These are phyloP conservation scores for Drosophila eohydei DNA, from an alignment of 2,888 invertebrate genomes.

Conservation along the genomic window DNA sequence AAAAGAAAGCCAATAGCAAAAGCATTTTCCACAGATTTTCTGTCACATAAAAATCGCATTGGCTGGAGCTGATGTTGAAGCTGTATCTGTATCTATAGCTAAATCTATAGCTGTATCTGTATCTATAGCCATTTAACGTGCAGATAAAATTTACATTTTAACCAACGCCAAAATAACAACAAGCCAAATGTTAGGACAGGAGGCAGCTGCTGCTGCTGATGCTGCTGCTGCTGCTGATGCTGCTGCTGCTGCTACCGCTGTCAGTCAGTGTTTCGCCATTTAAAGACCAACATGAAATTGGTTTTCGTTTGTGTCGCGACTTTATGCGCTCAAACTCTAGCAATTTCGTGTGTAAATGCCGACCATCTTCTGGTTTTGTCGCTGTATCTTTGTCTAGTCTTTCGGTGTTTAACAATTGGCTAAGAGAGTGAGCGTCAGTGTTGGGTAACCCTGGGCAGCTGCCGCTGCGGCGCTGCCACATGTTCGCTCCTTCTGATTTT, in stretches of 20 bases:
- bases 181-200: constrained; percentile 17
- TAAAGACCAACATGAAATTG: constrained; percentile 55
- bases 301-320: constrained; percentile 44
- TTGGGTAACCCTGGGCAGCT: constrained; percentile 5
- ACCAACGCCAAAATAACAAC: constrained; percentile 44
- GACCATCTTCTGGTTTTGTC: constrained; percentile 34
- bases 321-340: not conserved
- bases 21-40: constrained; percentile 66
- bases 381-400: constrained; percentile 19
- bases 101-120: constrained; percentile 25
- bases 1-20: constrained; percentile 41
- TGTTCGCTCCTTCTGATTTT: constrained; percentile 9
- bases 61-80: constrained; percentile 18
- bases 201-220: not conserved
- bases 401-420: constrained; percentile 15
- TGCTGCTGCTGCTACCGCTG: constrained; percentile 25
- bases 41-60: constrained; percentile 64
- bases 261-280: constrained; percentile 34
- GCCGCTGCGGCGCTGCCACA: constrained; percentile 16
- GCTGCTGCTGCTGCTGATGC: constrained; percentile 14
- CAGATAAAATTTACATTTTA: constrained; percentile 71
- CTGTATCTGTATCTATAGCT: constrained; percentile 15
- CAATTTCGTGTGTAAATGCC: constrained; percentile 11
- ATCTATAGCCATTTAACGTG: constrained; percentile 63
- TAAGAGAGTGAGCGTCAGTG: not conserved